Conservation (phyloP, 2,797 vertebrate species). For the Cossypha heuglini region DNA sequence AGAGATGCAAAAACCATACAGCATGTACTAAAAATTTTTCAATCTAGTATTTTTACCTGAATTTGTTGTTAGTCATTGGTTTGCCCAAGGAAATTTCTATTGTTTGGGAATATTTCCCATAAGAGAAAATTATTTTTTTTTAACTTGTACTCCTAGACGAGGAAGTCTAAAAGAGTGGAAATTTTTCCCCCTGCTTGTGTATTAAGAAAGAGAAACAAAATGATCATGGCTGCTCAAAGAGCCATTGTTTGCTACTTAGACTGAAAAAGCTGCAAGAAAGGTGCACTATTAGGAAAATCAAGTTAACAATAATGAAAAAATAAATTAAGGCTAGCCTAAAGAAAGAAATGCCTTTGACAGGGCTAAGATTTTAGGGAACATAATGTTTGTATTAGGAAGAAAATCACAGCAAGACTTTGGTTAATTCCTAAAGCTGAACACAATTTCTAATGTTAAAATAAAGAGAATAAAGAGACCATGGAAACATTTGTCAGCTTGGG, state of each 20-base stretch:
- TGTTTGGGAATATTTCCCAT: background rate
- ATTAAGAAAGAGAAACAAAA: background rate
- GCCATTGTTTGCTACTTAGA: background rate
- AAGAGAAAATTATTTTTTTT: background rate
- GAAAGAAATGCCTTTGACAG: background rate
- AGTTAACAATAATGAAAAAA: background rate
- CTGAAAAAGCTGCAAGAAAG: background rate
- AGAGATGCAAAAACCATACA: background rate
- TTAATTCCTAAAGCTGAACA: background rate
- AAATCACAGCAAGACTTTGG: background rate
- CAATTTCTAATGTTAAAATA: background rate
- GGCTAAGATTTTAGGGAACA: background rate
- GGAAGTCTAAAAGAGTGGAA: background rate
- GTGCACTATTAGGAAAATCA: background rate
- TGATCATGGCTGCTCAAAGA: background rate
- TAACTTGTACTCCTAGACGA: background rate
- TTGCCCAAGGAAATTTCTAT: background rate
- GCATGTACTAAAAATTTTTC: background rate
- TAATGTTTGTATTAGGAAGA: background rate
- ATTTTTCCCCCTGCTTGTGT: rapidly evolving
- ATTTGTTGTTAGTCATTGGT: background rate
- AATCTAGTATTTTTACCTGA: background rate
- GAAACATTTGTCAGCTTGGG: background rate
- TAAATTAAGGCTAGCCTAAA: background rate
- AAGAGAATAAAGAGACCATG: background rate